A percentile compares a stretch with the other conserved stretches of the same genome.
Evolutionary conservation across 2,113 vertebrate genomes (phyloP).

Genomic region (Seriola dumerili): DNA sequence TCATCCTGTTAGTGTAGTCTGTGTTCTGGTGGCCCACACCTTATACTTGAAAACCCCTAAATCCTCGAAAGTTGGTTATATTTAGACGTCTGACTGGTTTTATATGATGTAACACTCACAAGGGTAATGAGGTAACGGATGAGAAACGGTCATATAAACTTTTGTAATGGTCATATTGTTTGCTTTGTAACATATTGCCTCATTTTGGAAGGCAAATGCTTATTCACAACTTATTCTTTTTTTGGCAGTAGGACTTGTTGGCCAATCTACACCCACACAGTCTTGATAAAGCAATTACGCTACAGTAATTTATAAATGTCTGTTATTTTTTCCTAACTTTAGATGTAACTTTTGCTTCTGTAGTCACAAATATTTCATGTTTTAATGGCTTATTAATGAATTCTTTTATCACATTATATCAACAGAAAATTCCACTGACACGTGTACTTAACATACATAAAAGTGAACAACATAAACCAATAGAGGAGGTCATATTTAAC

Average conservation of each 20-base stretch:
- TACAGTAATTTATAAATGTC: neutral
- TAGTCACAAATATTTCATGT: neutral
- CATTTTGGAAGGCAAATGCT: no score
- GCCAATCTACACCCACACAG: neutral
- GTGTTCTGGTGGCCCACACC: no score
- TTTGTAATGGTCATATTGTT: no score
- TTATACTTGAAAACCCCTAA: no score
- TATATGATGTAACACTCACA: neutral
- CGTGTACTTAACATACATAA: neutral
- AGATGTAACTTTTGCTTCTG: neutral
- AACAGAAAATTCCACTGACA: neutral
- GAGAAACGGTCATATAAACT: neutral
- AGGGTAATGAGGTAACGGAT: neutral
- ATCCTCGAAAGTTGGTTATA: no score
- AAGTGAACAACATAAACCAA: neutral
- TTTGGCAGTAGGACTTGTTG: neutral
- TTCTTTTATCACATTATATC: neutral
- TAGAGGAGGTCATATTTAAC: constrained; percentile 1
- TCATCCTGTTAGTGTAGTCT: no score
- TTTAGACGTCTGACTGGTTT: neutral
- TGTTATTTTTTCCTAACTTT: neutral
- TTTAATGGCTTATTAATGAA: no score
- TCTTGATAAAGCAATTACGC: neutral
- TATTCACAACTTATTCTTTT: neutral
- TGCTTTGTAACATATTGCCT: no score